These are phyloP conservation scores for Mactra quadrangularis DNA, from an alignment of 1,140 invertebrate species.

Conservation along the genomic window DNA sequence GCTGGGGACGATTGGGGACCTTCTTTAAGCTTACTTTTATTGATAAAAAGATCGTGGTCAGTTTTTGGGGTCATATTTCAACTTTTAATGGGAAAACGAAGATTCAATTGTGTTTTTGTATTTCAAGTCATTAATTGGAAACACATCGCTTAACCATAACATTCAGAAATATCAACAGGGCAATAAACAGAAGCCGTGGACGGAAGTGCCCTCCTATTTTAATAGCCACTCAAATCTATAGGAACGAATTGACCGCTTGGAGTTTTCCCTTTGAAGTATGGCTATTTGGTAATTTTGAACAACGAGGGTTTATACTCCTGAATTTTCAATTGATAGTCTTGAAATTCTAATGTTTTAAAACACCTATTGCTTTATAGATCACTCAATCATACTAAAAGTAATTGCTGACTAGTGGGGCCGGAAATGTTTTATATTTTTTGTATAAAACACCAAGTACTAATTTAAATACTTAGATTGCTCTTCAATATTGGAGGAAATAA, in stretches of 20 bases:
- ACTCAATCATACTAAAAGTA: too few relatives aligned
- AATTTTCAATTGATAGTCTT: too few relatives aligned
- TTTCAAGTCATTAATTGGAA: slow-evolving; percentile 57
- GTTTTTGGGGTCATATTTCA: slow-evolving; percentile 40
- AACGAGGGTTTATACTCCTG: too few relatives aligned
- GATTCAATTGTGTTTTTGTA: slow-evolving; percentile 55
- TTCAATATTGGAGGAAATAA: too few relatives aligned
- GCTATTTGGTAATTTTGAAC: too few relatives aligned
- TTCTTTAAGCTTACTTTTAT: slow-evolving; percentile 52
- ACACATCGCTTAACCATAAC: slow-evolving; percentile 38
- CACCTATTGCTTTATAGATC: too few relatives aligned
- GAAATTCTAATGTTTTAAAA: too few relatives aligned
- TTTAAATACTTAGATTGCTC: too few relatives aligned
- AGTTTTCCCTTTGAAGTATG: too few relatives aligned
- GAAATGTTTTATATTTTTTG: too few relatives aligned
- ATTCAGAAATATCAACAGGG: slow-evolving; percentile 4
- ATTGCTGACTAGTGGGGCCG: too few relatives aligned
- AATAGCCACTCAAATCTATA: not conserved
- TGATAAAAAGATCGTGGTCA: slow-evolving; percentile 52
- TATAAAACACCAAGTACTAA: too few relatives aligned
- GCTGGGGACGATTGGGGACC: not conserved
- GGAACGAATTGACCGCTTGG: not conserved
- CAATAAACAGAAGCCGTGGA: slow-evolving; percentile 38
- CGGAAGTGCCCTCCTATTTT: slow-evolving; percentile 3
- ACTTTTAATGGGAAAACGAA: slow-evolving; percentile 57